Conservation (phyloP, 2,888 invertebrate genomes). For the Eulithis prunata region DNA sequence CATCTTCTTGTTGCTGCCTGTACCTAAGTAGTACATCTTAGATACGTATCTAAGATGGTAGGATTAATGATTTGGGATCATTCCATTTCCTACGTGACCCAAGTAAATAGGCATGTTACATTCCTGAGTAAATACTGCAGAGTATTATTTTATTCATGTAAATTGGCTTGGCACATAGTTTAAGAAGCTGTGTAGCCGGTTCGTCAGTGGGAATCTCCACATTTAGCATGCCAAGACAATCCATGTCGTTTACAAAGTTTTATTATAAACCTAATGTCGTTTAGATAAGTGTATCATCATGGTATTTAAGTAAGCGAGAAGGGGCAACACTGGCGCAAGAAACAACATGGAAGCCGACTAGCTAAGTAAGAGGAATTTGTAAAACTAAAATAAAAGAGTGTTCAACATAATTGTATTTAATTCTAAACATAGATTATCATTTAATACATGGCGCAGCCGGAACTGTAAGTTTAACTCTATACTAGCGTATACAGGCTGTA, state of each 20-base stretch:
- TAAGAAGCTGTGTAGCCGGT: constrained; percentile 36
- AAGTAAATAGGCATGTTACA: constrained; percentile 24
- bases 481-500: background rate
- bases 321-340: no score
- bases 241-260: constrained; percentile 17
- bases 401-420: no score
- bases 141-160: constrained; percentile 19
- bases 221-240: constrained; percentile 40
- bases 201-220: constrained; percentile 49
- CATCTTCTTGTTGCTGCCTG: background rate
- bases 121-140: constrained; percentile 8
- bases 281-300: no score
- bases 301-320: no score
- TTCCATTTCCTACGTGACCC: constrained; percentile 16
- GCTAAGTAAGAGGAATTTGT: no score
- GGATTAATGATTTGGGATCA: background rate
- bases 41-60: background rate
- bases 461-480: background rate
- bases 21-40: no score
- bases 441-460: no score
- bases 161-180: constrained; percentile 28
- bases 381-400: no score
- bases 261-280: constrained; percentile 14
- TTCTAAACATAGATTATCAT: no score
- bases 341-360: no score